Conservation (phyloP, 1,140 invertebrate genomes). For the Copidosoma floridanum region DNA sequence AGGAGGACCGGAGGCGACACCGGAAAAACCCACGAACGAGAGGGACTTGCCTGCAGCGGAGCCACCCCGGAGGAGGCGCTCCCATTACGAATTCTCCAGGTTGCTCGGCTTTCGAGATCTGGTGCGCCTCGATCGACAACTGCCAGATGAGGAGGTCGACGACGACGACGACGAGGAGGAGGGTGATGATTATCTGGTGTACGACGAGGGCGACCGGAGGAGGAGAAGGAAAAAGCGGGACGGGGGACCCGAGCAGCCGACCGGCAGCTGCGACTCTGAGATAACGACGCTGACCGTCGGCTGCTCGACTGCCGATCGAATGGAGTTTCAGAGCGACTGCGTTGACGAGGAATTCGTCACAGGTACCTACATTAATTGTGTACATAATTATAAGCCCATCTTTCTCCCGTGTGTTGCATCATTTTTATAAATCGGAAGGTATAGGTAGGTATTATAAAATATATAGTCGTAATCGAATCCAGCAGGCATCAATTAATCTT, state of each 20-base stretch:
- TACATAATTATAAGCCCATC: too few species aligned
- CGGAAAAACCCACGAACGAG: conserved; percentile 44
- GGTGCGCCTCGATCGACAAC: conserved; percentile 37
- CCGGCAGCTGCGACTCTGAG: conserved; percentile 48
- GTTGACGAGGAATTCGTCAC: conserved; percentile 59
- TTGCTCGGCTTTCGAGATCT: conserved; percentile 40
- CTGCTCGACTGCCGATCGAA: conserved; percentile 67
- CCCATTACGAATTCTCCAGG: conserved; percentile 16
- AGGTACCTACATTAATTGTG: too few species aligned
- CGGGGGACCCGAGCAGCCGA: conserved; percentile 49
- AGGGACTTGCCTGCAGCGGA: conserved; percentile 23
- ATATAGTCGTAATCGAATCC: too few species aligned
- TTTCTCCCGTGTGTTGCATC: not conserved
- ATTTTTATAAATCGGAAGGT: too few species aligned
- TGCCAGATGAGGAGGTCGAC: conserved; percentile 15
- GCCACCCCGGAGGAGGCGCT: conserved; percentile 38
- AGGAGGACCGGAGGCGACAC: conserved; percentile 40
- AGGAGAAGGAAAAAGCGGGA: conserved; percentile 21
- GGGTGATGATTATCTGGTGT: conserved; percentile 31
- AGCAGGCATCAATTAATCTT: too few species aligned
- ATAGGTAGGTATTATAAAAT: too few species aligned
- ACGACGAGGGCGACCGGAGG: conserved; percentile 22
- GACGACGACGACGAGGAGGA: conserved; percentile 45
- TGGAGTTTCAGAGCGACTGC: conserved; percentile 71
- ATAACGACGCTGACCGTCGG: conserved; percentile 66